Base-by-base conservation (phyloP, 2,113 vertebrate species). In the Dascyllus trimaculatus region DNA sequence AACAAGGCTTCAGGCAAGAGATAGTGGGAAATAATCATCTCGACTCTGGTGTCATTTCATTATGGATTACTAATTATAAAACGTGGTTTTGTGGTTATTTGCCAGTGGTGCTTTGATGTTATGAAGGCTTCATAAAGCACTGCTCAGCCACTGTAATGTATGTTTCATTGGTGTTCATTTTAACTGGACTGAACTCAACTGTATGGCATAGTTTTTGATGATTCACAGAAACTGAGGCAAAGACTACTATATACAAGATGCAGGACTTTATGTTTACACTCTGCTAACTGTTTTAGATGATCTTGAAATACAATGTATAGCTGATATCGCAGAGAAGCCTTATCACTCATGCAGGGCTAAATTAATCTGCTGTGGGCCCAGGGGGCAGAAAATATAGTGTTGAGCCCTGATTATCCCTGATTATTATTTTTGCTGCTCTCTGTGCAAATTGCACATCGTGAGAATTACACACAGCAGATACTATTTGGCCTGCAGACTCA, bases 71-170 rank as follows among this genome's bases (percentile, higher is more conserved):
- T 71, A 74, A 84, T 79, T 80, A 71, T 67, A 80, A 76, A 73
- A 22, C 18, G 1, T 15, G 7, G 15, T 52, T 85, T 60, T 35
- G 49, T 56, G 78, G 58, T 45, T 62, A 69, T 67, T 72, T 68
- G 60, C 48, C 35, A 45, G 13, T 1, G 8, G 24, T 14, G 26
- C 81, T 85, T 90, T 78, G 71, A 90, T 78, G 75, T 80, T 66
- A 46, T 10, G 45, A 18, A 22, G 17, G 38, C 70, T 77, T 54
- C 70, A 66, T 78, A 62, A 56, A 61, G 35, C 52, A 24, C 51
- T 56, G 22, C 53, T 72, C 68, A 40, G 71, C 32, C 24, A 78
- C 21, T 40, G 4, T 45, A 29, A 53, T 13, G 32, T 21, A 22
- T 63, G 49, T 45, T 35, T 77, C 11, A 53, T 66, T 15, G 11